These are phyloP conservation scores for Notothenia coriiceps DNA, from an alignment of 2,113 vertebrate species.

Conservation along the genomic window DNA sequence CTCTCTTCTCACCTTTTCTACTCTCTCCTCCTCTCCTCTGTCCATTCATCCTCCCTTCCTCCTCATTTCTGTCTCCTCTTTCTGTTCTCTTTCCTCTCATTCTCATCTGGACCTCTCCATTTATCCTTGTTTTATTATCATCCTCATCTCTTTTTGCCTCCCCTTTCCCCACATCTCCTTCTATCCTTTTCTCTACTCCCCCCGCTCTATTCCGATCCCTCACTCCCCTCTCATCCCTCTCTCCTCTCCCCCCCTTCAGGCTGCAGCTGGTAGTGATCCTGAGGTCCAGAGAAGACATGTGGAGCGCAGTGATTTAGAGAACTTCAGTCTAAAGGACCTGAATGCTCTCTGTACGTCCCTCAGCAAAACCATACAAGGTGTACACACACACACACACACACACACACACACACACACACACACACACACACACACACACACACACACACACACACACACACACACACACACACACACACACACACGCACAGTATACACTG, in stretches of 20 bases:
- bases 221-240: neutral
- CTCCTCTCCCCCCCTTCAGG: constrained; percentile 30
- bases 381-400: neutral
- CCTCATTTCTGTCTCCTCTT: no score
- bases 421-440: no score
- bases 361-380: constrained; percentile 82
- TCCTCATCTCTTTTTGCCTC: neutral
- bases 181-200: neutral
- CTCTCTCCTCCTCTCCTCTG: neutral
- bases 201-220: neutral
- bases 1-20: no score
- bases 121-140: neutral
- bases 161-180: neutral
- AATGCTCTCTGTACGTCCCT: constrained; percentile 70
- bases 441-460: no score
- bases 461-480: no score
- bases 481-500: no score
- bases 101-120: neutral
- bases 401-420: no score
- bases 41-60: neutral
- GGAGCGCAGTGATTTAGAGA: constrained; percentile 73
- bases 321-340: constrained; percentile 72
- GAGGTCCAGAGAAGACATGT: constrained; percentile 51
- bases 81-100: neutral
- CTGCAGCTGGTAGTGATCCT: constrained; percentile 16